A percentile compares a stretch with the other conserved stretches of the same genome.
Evolutionary conservation across 2,888 invertebrate genomes (phyloP).

Genomic region (Corbicula japonica): DNA sequence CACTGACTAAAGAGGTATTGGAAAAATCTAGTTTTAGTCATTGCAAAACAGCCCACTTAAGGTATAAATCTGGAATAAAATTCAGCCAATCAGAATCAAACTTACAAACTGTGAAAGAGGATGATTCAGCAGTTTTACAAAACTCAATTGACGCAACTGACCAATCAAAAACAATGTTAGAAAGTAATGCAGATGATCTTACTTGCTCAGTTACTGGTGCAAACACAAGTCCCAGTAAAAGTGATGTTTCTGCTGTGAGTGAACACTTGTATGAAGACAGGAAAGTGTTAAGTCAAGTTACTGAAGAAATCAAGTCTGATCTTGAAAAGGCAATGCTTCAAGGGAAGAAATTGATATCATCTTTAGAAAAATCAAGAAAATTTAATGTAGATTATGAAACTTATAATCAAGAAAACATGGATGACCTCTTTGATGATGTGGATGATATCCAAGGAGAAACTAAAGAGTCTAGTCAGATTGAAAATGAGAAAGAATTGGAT

Average conservation of each 20-base stretch:
- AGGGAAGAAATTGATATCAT: constrained; percentile 63
- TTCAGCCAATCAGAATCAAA: constrained; percentile 18
- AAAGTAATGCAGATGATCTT: background rate
- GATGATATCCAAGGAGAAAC: constrained; percentile 3
- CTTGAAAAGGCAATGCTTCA: constrained; percentile 67
- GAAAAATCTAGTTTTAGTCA: constrained; percentile 12
- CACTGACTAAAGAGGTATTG: constrained; percentile 52
- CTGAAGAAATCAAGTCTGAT: constrained; percentile 61
- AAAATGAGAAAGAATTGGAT: background rate
- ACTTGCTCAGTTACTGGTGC: too few relatives aligned
- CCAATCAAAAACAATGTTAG: background rate
- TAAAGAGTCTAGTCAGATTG: background rate
- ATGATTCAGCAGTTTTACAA: constrained; percentile 3
- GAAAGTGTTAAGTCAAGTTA: constrained; percentile 42
- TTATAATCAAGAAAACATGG: constrained; percentile 80
- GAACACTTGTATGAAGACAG: background rate
- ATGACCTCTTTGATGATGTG: constrained; percentile 80
- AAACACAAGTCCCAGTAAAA: too few relatives aligned
- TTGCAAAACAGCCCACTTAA: background rate
- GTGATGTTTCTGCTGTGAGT: background rate
- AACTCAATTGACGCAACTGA: constrained; percentile 3
- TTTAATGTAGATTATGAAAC: constrained; percentile 73
- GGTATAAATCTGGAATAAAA: constrained; percentile 15
- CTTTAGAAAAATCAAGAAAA: constrained; percentile 64
- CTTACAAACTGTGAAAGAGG: constrained; percentile 12